Percentiles rank a stretch among this genome's conserved stretches.
phyloP scores from a whole-genome alignment of 2,797 vertebrate species.

The Melanotaenia parkinsoni region DNA sequence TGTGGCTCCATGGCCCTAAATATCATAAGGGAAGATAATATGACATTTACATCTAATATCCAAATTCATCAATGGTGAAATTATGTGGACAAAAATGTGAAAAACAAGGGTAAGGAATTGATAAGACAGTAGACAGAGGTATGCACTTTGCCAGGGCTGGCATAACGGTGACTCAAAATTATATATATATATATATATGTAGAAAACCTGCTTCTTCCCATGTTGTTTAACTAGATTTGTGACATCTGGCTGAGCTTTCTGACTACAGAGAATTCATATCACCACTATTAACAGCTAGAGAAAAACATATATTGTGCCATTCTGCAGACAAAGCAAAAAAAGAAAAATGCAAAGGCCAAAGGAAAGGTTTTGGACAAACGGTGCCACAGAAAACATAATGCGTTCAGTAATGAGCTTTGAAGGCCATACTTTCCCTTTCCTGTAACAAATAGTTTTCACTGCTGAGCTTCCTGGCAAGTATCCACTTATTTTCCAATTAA shows the following conservation, averaged over 20 bases:
- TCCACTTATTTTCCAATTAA: constrained; percentile 83
- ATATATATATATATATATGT: too few relatives aligned
- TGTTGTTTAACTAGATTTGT: constrained; percentile 31
- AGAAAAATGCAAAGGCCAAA: constrained; percentile 60
- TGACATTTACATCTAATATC: constrained; percentile 9
- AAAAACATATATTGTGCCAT: constrained; percentile 11
- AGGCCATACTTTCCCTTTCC: constrained; percentile 62
- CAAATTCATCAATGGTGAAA: not conserved
- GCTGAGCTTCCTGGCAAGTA: constrained; percentile 77
- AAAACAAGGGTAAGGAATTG: not conserved
- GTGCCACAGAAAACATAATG: constrained; percentile 53
- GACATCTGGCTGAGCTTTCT: constrained; percentile 30
- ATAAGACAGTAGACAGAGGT: not conserved
- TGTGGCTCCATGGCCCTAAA: not conserved
- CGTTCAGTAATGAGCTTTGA: constrained; percentile 63
- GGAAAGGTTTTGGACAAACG: constrained; percentile 54
- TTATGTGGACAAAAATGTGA: not conserved
- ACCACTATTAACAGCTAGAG: constrained; percentile 29
- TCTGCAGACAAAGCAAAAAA: constrained; percentile 41
- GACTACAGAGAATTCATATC: constrained; percentile 26
- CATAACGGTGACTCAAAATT: not conserved
- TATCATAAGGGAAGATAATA: not conserved
- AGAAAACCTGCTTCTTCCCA: constrained; percentile 23
- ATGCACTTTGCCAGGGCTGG: not conserved
- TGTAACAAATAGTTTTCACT: constrained; percentile 69